phyloP scores from a whole-genome alignment of 2,888 invertebrate genomes.

The Agrochola litura region DNA sequence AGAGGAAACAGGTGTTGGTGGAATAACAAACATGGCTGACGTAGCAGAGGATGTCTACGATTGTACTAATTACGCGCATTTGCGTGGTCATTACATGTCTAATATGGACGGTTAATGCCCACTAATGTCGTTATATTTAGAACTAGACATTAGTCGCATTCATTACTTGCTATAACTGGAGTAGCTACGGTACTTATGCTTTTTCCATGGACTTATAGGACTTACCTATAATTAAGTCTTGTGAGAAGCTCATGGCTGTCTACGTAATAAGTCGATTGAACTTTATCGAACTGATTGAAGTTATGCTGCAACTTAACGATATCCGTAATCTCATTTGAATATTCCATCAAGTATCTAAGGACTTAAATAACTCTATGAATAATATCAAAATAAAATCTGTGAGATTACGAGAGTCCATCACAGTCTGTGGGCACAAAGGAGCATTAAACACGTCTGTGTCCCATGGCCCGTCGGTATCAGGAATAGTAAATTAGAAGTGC shows the following conservation, averaged over 20 bases:
- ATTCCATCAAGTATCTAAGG: constrained; percentile 51
- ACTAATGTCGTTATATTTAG: constrained; percentile 51
- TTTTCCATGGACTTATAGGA: constrained; percentile 13
- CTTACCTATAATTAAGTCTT: not conserved
- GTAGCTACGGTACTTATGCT: not conserved
- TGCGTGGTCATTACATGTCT: constrained; percentile 50
- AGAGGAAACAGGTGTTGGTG: constrained; percentile 70
- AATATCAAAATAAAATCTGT: constrained; percentile 70
- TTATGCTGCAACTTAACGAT: constrained; percentile 28
- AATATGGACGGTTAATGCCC: constrained; percentile 54
- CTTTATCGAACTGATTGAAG: constrained; percentile 27
- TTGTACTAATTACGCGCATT: constrained; percentile 55
- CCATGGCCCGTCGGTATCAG: constrained; percentile 79
- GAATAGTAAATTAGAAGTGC: constrained; percentile 89
- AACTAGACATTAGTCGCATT: constrained; percentile 36
- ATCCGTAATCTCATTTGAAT: constrained; percentile 60
- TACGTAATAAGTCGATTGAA: constrained; percentile 7
- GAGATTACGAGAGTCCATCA: constrained; percentile 67
- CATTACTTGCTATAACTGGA: not conserved
- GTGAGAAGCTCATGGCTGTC: not conserved
- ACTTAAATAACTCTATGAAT: constrained; percentile 61
- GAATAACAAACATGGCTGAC: constrained; percentile 53
- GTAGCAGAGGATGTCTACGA: constrained; percentile 57
- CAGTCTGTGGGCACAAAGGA: constrained; percentile 79
- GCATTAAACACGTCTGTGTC: constrained; percentile 80